Evolutionary conservation across 35 echinoderm and acorn worm species (phyloP), one percentile per base, ranked within the genome.

Genomic region (Strongylocentrotus purpuratus): DNA sequence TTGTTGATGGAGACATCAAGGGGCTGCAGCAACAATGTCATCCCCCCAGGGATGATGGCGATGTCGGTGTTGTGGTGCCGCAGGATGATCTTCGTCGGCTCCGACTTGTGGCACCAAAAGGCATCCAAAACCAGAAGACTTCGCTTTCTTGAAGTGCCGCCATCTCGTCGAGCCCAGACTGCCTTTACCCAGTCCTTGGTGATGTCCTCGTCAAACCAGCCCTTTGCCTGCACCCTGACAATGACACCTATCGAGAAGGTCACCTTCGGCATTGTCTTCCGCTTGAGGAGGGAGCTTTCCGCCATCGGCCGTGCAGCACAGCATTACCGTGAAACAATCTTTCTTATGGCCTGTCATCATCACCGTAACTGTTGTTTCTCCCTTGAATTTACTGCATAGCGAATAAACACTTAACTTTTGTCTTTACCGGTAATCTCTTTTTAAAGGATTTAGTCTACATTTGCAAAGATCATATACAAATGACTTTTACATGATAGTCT

Each of bases 1-100:
- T 52, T 94, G 58, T 87, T 58, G 18, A 32, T 96, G 93, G 85
- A 28, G 4, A 94, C 46, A 47, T 94, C 95, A 12, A 96, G 45
- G 2, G 95, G 59, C 55, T 96, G 95, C 6, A 96, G 90, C 41
- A 90, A 87, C 94, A 6, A 35, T 9, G 90, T 41, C 85, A n/a
- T n/a, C n/a, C n/a, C n/a, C 60, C 93, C 41, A 13, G 94, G 46
- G 33, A 96, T 61, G 25, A 90, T 85, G 60, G 11, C 94, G 13
- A 35, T 9, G 90, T 41, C 85, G 12, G 47, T 48, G 12, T 65
- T 96, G 95, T 9, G 9, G 86, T 61, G 12, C 25, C 87, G 1
- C 33, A 89, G 14, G 25, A 15, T 2, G 14, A 1, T 32, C 33
- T 89, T 89, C 17, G 33, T 35, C 87, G 12, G 17, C 17, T 89